A percentile compares a stretch with the other conserved stretches of the same genome.
Conservation (phyloP, 2,113 vertebrate genomes). For the Panthera leo region DNA sequence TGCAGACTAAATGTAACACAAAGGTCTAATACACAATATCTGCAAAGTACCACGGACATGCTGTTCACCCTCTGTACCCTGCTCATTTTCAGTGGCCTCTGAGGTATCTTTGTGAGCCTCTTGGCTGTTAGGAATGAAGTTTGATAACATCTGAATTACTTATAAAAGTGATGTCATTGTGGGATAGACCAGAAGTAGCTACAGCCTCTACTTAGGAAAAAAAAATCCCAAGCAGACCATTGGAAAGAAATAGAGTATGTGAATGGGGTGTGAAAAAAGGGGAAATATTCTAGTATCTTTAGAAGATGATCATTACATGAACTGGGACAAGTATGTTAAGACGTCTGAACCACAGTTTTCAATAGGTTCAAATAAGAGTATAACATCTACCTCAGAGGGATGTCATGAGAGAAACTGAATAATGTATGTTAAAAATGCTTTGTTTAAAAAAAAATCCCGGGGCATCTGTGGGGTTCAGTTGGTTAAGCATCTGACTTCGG, state of each 20-base stretch:
- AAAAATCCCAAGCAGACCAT: background rate
- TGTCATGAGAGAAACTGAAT: background rate
- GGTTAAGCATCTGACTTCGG: no score
- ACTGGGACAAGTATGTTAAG: background rate
- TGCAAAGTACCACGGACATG: background rate
- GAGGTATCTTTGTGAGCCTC: background rate
- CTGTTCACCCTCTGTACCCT: background rate
- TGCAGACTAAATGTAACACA: background rate
- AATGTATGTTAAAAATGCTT: background rate
- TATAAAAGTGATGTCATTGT: background rate
- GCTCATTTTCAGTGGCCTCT: background rate
- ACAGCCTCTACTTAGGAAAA: background rate
- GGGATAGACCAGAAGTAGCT: background rate
- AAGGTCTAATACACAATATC: background rate
- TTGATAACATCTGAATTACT: background rate
- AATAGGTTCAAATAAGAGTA: background rate
- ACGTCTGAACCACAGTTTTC: background rate
- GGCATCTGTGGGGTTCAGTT: no score
- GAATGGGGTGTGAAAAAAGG: background rate
- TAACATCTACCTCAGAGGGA: background rate
- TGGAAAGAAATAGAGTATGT: background rate
- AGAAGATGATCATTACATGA: background rate
- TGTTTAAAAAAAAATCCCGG: background rate
- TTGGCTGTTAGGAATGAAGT: background rate
- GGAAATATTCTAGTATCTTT: background rate